phyloP scores from a whole-genome alignment of 2,888 invertebrate genomes.

The Pasiphila rectangulata region DNA sequence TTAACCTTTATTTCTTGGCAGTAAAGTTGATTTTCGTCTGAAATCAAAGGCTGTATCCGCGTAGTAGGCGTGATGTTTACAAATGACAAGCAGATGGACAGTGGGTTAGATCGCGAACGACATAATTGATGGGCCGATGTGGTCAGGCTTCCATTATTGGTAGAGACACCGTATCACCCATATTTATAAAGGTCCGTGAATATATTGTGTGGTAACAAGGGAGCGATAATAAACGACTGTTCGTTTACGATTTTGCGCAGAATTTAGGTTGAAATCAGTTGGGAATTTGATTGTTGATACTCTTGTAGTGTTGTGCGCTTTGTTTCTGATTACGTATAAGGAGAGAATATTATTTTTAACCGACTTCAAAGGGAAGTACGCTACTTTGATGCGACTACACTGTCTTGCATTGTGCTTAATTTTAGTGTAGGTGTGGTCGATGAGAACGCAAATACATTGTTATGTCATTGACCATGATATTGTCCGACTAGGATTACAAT shows the following conservation, averaged over 20 bases:
- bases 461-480: too few relatives aligned
- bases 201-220: conserved; percentile 35
- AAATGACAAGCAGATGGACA: conserved; percentile 70
- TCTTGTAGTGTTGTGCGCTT: too few relatives aligned
- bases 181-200: conserved; percentile 46
- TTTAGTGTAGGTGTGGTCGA: too few relatives aligned
- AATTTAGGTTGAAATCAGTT: background rate
- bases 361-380: too few relatives aligned
- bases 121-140: conserved; percentile 66
- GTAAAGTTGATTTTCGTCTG: background rate
- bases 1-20: conserved; percentile 23
- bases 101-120: conserved; percentile 66
- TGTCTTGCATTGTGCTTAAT: too few relatives aligned
- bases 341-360: too few relatives aligned
- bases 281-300: too few relatives aligned
- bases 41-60: conserved; percentile 32
- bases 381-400: too few relatives aligned
- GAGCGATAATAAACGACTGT: conserved; percentile 27
- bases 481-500: too few relatives aligned
- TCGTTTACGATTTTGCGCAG: conserved; percentile 11
- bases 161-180: conserved; percentile 38
- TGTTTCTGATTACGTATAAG: background rate
- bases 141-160: conserved; percentile 47
- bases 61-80: conserved; percentile 59
- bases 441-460: too few relatives aligned